These are phyloP conservation scores for Meiosimyza decipiens DNA, from an alignment of 2,888 invertebrate species.

Conservation along the genomic window DNA sequence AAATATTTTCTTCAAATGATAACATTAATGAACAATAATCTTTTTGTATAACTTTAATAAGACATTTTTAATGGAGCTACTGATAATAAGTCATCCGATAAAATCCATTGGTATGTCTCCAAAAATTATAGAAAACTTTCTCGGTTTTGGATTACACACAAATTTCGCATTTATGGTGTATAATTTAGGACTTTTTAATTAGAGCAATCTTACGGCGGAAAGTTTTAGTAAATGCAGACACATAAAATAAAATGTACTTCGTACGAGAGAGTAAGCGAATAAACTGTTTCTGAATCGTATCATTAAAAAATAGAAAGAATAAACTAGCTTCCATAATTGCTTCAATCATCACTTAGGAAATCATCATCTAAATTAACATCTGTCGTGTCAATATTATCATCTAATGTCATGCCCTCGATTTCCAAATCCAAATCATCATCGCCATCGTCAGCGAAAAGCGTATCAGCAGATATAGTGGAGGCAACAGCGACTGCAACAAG, in stretches of 20 bases:
- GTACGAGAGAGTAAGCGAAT: conserved; percentile 18
- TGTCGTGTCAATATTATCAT: conserved; percentile 81
- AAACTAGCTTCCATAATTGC: background rate
- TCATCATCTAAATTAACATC: conserved; percentile 79
- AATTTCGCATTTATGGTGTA: too few relatives aligned
- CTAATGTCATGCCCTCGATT: conserved; percentile 83
- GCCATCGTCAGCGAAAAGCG: conserved; percentile 70
- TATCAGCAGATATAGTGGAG: conserved; percentile 28
- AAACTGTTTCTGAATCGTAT: conserved; percentile 22
- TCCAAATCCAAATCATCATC: conserved; percentile 86
- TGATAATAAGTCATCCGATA: too few relatives aligned
- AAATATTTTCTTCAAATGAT: too few relatives aligned
- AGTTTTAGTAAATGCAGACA: background rate
- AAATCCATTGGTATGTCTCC: too few relatives aligned
- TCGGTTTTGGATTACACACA: too few relatives aligned
- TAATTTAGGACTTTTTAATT: too few relatives aligned
- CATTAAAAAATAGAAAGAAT: conserved; percentile 19
- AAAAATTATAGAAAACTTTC: too few relatives aligned
- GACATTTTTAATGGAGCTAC: too few relatives aligned
- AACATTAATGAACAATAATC: too few relatives aligned
- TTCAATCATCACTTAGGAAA: conserved; percentile 72
- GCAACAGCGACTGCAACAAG: conserved; percentile 16
- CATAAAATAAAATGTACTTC: conserved; percentile 16
- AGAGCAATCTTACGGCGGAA: too few relatives aligned
- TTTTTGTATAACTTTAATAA: too few relatives aligned